phyloP scores from a whole-genome alignment of 2,888 invertebrate genomes.

The Pyralis farinalis region DNA sequence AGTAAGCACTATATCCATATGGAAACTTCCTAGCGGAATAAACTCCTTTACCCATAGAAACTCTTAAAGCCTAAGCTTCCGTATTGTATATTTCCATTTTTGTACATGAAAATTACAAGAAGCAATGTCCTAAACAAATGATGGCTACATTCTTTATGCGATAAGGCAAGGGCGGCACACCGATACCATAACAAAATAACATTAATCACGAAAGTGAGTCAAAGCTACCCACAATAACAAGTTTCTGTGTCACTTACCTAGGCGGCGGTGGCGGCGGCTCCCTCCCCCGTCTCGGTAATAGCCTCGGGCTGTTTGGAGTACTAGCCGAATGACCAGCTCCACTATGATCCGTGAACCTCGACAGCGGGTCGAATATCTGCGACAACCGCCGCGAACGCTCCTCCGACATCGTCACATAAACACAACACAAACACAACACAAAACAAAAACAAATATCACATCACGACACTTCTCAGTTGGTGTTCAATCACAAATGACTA shows the following conservation, averaged over 20 bases:
- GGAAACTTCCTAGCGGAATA: too few species aligned
- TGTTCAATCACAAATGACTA: conserved; percentile 59
- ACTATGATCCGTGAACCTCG: conserved; percentile 86
- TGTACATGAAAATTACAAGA: too few species aligned
- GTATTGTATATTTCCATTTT: too few species aligned
- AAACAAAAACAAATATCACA: conserved; percentile 50
- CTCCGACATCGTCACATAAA: conserved; percentile 79
- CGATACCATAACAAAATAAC: too few species aligned
- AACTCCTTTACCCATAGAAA: too few species aligned
- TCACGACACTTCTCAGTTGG: conserved; percentile 61
- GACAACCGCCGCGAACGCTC: conserved; percentile 88
- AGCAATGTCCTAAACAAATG: too few species aligned
- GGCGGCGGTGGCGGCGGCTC: conserved; percentile 75
- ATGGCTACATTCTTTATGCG: too few species aligned
- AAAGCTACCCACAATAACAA: too few species aligned
- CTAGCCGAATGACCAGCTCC: conserved; percentile 79
- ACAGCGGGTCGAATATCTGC: conserved; percentile 91
- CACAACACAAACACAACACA: conserved; percentile 54
- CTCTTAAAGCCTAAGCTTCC: too few species aligned
- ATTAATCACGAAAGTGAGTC: too few species aligned
- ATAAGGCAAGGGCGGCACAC: too few species aligned
- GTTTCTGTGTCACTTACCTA: conserved; percentile 47
- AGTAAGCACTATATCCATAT: too few species aligned
- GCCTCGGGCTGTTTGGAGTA: conserved; percentile 87
- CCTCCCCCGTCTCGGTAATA: conserved; percentile 81